Conservation (phyloP, 2,797 vertebrate genomes). For the Kryptolebias ocellatus region DNA sequence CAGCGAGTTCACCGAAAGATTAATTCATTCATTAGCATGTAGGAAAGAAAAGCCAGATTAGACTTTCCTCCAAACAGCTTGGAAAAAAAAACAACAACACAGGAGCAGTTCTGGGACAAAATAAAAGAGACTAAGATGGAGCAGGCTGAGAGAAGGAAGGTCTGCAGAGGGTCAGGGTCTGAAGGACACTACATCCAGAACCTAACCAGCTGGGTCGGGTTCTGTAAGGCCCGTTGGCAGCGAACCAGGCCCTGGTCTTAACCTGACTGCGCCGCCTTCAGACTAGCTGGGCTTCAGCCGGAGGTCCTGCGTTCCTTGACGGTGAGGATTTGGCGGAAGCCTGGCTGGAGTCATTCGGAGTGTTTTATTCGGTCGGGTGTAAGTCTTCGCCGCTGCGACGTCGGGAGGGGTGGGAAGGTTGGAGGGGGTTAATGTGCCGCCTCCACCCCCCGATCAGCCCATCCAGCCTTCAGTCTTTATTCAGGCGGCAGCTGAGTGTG, state of each 20-base stretch:
- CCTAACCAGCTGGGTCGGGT: not conserved
- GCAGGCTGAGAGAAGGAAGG: not conserved
- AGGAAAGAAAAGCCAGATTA: not conserved
- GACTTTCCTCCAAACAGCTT: not conserved
- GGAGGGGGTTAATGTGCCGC: slow-evolving; percentile 12
- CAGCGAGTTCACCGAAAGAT: not conserved
- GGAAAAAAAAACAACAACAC: not conserved
- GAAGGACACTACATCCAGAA: not conserved
- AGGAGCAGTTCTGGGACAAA: not conserved
- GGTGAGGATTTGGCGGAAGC: slow-evolving; percentile 31
- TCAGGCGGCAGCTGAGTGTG: slow-evolving; percentile 62
- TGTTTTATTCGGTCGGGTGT: slow-evolving; percentile 37
- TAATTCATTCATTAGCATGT: not conserved
- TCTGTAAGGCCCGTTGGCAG: too few species aligned
- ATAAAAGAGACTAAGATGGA: not conserved
- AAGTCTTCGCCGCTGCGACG: slow-evolving; percentile 25
- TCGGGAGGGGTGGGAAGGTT: slow-evolving; percentile 1
- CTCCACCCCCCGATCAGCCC: slow-evolving; percentile 51
- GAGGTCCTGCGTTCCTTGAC: slow-evolving; percentile 18
- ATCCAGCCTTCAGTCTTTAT: slow-evolving; percentile 45
- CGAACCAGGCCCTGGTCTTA: not conserved
- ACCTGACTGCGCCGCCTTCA: not conserved
- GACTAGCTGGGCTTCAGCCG: not conserved
- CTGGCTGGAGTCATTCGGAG: slow-evolving; percentile 36
- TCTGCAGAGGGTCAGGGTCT: not conserved